Percentiles rank a stretch among this genome's conserved stretches.
phyloP scores from a whole-genome alignment of 2,797 vertebrate species.

The Anabas testudineus region DNA sequence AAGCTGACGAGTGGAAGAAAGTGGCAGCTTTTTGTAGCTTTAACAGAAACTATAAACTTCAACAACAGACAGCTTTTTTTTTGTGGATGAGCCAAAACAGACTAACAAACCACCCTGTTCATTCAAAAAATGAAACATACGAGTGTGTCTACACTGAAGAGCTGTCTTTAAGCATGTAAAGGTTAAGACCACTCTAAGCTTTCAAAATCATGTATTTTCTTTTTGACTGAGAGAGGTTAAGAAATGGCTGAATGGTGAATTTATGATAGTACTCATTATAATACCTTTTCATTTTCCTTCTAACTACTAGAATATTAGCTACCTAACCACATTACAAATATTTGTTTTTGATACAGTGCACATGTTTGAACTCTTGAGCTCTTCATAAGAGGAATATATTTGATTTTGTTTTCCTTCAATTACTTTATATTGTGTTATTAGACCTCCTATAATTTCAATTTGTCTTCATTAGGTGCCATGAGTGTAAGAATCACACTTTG shows the following conservation, averaged over 20 bases:
- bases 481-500: background rate
- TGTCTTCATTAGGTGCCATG: background rate
- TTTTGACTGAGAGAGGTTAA: constrained; percentile 1
- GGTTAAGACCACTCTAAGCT: constrained; percentile 10
- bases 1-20: constrained; percentile 58
- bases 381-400: too few species aligned
- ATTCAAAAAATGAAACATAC: constrained; percentile 22
- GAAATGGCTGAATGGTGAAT: background rate
- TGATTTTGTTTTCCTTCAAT: too few species aligned
- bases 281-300: too few species aligned
- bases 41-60: constrained; percentile 22
- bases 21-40: constrained; percentile 38
- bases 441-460: too few species aligned
- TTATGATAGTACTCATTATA: too few species aligned
- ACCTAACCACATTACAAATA: too few species aligned
- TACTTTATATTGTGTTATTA: too few species aligned
- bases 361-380: too few species aligned
- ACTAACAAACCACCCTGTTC: constrained; percentile 5
- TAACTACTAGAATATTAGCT: too few species aligned
- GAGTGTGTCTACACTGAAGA: background rate
- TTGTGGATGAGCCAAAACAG: constrained; percentile 8
- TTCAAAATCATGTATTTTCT: background rate
- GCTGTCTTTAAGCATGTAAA: background rate
- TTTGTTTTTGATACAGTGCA: too few species aligned
- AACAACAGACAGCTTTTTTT: constrained; percentile 15